These are phyloP conservation scores for Anhinga anhinga DNA, from an alignment of 2,113 vertebrate genomes.

Conservation along the genomic window DNA sequence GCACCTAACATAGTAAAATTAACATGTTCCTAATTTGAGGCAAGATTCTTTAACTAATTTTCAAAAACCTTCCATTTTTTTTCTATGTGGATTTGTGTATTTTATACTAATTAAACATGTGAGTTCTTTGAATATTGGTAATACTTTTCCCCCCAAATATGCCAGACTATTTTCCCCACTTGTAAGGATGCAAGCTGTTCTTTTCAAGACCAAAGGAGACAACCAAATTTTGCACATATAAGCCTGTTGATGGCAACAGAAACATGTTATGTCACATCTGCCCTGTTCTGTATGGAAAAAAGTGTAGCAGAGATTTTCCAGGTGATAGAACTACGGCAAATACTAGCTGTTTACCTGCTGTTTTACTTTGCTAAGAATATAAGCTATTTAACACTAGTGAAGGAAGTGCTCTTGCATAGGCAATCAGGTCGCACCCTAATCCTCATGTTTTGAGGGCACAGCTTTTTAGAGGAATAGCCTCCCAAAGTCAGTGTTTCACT, in stretches of 20 bases:
- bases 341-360: background rate
- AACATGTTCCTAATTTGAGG: background rate
- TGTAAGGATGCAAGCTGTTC: background rate
- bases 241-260: background rate
- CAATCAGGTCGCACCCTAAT: background rate
- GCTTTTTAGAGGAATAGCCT: background rate
- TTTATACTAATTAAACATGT: background rate
- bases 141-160: background rate
- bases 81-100: background rate
- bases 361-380: background rate
- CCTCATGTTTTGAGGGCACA: background rate
- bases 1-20: background rate
- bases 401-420: background rate
- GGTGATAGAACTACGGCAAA: background rate
- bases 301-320: background rate
- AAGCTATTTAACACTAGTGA: background rate
- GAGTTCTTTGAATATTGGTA: background rate
- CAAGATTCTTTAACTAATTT: background rate
- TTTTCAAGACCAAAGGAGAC: background rate
- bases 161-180: background rate
- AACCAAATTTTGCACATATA: background rate
- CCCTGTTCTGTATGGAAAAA: background rate
- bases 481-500: background rate
- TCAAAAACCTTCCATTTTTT: background rate
- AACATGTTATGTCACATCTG: background rate